Percentiles rank a stretch among this genome's conserved stretches.
Evolutionary conservation across 2,888 invertebrate species (phyloP).

Genomic region (Charanyca ferruginea): DNA sequence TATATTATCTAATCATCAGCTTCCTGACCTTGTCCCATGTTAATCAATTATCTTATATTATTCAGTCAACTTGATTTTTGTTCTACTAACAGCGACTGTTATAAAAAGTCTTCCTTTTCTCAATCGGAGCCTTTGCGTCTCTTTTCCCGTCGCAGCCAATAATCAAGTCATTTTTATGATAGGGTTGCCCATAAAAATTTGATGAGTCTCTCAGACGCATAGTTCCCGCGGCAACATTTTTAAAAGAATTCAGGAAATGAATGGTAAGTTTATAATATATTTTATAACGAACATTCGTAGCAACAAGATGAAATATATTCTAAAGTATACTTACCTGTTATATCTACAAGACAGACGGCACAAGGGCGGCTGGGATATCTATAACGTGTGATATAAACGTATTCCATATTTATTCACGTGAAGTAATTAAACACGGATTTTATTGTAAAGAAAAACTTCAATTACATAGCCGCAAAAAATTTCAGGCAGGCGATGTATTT

Average conservation of each 20-base stretch:
- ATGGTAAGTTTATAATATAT: slow-evolving; percentile 10
- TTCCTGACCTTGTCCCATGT: no score
- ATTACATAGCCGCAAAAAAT: background rate
- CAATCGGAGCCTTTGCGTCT: background rate
- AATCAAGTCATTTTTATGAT: slow-evolving; percentile 34
- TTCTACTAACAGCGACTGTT: background rate
- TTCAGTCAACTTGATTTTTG: background rate
- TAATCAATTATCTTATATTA: no score
- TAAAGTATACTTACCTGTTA: slow-evolving; percentile 39
- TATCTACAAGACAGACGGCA: slow-evolving; percentile 34
- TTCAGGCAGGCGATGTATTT: no score
- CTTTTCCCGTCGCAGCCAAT: slow-evolving; percentile 20
- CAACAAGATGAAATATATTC: slow-evolving; percentile 32
- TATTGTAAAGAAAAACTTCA: background rate
- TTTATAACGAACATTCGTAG: slow-evolving; percentile 21
- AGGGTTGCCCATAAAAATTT: slow-evolving; percentile 23
- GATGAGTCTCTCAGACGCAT: slow-evolving; percentile 13
- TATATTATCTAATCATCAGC: no score
- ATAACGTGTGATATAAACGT: slow-evolving; percentile 16
- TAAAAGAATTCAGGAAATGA: slow-evolving; percentile 18
- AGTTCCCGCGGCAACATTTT: slow-evolving; percentile 8
- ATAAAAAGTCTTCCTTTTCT: background rate
- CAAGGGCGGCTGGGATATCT: slow-evolving; percentile 45
- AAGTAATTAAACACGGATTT: background rate
- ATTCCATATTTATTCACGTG: background rate